Conservation (phyloP, 23 tunicate species). For the Styela plicata region DNA sequence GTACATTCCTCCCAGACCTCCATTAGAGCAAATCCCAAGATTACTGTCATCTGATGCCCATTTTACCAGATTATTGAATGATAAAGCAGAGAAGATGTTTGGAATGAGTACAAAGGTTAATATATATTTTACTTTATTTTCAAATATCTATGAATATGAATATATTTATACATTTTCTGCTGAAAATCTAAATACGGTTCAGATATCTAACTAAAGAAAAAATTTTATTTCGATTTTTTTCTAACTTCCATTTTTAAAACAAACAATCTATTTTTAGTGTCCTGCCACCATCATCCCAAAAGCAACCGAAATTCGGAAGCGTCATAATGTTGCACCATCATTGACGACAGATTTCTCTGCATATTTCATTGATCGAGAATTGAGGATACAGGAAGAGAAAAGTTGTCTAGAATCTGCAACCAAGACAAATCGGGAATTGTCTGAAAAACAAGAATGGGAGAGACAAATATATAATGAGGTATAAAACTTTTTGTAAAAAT, state of each 20-base stretch:
- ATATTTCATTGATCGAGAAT: conserved; percentile 67
- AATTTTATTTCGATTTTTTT: no score
- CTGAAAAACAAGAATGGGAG: conserved; percentile 22
- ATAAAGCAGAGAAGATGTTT: conserved; percentile 58
- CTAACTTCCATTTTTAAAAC: no score
- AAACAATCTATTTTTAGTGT: conserved; percentile 8
- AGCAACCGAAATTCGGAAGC: conserved; percentile 68
- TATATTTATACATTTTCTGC: no score
- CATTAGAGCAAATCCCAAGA: conserved; percentile 35
- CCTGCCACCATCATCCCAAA: conserved; percentile 65
- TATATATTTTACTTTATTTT: no score
- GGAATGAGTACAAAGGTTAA: conserved; percentile 17
- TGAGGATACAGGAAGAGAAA: conserved; percentile 49
- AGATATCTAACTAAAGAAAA: no score
- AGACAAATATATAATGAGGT: conserved; percentile 31
- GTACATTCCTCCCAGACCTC: conserved; percentile 18
- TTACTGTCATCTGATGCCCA: conserved; percentile 52
- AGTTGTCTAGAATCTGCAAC: conserved; percentile 19
- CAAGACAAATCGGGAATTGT: conserved; percentile 32
- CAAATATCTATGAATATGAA: no score
- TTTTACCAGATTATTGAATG: conserved; percentile 38
- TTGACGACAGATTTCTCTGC: conserved; percentile 67
- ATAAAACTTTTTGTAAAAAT: no score
- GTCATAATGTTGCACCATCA: conserved; percentile 66
- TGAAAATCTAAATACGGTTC: no score